A percentile compares a stretch with the other conserved stretches of the same genome.
Conservation (phyloP, 2,797 vertebrate genomes). For the Huso huso region DNA sequence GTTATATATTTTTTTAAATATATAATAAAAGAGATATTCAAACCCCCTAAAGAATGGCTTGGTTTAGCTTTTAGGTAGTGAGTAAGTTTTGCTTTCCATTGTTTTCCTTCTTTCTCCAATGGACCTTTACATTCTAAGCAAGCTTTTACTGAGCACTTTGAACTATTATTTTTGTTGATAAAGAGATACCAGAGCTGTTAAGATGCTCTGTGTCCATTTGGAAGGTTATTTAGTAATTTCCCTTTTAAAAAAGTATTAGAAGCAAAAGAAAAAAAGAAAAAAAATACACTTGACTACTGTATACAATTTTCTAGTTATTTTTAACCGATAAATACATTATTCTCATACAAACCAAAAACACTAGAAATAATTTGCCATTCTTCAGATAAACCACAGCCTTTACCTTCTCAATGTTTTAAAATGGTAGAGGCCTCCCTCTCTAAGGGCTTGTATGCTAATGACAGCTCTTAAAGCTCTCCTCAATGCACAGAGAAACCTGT, state of each 20-base stretch:
- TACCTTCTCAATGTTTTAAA: conserved; percentile 38
- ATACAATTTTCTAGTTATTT: no score
- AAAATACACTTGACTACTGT: no score
- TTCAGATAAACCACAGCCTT: no score
- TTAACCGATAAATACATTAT: no score
- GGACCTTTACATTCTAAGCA: conserved; percentile 64
- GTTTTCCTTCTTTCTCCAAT: conserved; percentile 52
- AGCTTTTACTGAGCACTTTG: conserved; percentile 60
- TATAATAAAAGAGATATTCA: no score
- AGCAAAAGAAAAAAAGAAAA: no score
- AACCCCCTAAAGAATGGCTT: conserved; percentile 27
- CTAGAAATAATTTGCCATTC: no score
- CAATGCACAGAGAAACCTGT: conserved; percentile 53
- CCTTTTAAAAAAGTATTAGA: conserved; percentile 8
- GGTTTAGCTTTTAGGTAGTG: conserved; percentile 57
- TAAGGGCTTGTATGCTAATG: conserved; percentile 69
- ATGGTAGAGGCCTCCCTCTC: conserved; percentile 54
- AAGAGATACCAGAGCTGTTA: conserved; percentile 58
- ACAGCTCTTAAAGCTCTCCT: conserved; percentile 59
- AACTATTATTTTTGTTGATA: conserved; percentile 70
- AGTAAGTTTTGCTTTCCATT: conserved; percentile 40
- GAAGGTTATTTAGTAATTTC: conserved; percentile 55
- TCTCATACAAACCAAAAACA: no score
- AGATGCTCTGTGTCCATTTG: conserved; percentile 54
- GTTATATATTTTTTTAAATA: no score